Evolutionary conservation across 2,797 vertebrate genomes (phyloP).

Genomic region (Microctenopoma steveboyesi): DNA sequence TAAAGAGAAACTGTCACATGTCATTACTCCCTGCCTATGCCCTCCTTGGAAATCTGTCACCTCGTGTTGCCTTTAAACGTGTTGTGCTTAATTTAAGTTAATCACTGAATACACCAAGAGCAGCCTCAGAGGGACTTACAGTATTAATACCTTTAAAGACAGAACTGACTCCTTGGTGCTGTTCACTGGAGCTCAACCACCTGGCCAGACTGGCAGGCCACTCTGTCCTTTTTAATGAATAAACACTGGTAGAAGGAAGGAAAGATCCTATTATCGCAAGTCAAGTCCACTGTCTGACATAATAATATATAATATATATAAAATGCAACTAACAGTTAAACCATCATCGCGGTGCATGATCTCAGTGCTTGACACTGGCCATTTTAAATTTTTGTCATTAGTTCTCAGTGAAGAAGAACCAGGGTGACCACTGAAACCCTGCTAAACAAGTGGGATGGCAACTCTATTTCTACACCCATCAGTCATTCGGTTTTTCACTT

Average conservation of each 20-base stretch:
- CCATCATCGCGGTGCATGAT: neutral
- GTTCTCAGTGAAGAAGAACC: neutral
- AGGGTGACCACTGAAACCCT: neutral
- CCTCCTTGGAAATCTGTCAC: conserved; percentile 72
- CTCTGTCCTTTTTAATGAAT: conserved; percentile 35
- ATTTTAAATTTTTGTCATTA: neutral
- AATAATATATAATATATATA: neutral
- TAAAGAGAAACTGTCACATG: conserved; percentile 48
- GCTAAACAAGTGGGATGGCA: neutral
- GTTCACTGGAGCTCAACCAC: conserved; percentile 61
- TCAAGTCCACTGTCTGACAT: conserved; percentile 1
- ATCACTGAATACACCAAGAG: conserved; percentile 32
- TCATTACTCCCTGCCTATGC: conserved; percentile 68
- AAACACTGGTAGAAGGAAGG: conserved; percentile 48
- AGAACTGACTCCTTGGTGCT: conserved; percentile 42
- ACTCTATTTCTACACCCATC: neutral
- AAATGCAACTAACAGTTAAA: conserved; percentile 11
- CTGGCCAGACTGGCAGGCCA: conserved; percentile 43
- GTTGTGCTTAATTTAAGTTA: conserved; percentile 61
- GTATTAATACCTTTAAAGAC: conserved; percentile 52
- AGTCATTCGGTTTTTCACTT: neutral
- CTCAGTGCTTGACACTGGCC: conserved; percentile 4
- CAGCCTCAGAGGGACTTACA: neutral
- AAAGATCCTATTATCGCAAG: conserved; percentile 64
- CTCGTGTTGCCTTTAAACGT: conserved; percentile 58